These are phyloP conservation scores for Pachydiplax longipennis DNA, from an alignment of 2,888 invertebrate genomes.

Conservation along the genomic window DNA sequence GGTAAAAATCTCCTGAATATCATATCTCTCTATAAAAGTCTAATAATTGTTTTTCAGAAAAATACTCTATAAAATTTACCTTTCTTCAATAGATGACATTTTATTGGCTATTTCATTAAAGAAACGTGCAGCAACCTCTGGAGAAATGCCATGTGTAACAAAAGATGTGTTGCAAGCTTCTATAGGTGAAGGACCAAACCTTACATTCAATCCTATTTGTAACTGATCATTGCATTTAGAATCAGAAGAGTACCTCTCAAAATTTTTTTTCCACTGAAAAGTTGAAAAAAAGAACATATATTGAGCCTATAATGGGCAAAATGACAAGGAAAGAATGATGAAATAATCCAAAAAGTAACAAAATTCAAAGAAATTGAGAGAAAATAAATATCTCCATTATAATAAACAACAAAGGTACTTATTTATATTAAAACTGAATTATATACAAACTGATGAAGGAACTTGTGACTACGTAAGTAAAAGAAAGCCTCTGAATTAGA, in stretches of 20 bases:
- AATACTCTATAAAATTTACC: background rate
- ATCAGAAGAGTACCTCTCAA: constrained; percentile 56
- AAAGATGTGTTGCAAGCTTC: constrained; percentile 15
- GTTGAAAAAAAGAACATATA: constrained; percentile 59
- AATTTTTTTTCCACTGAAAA: constrained; percentile 65
- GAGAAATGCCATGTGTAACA: background rate
- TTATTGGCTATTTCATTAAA: background rate
- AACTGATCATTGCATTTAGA: constrained; percentile 56
- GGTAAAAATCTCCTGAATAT: too few species aligned
- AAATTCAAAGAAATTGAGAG: too few species aligned
- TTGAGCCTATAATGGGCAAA: constrained; percentile 44
- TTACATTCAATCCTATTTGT: background rate
- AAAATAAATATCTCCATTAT: too few species aligned
- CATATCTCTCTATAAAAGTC: too few species aligned
- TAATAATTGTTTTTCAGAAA: too few species aligned
- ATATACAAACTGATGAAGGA: too few species aligned
- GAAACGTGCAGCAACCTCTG: background rate
- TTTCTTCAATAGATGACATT: constrained; percentile 1
- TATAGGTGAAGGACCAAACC: background rate
- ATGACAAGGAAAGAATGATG: background rate
- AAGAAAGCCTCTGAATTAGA: too few species aligned
- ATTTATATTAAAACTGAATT: too few species aligned
- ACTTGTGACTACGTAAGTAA: too few species aligned
- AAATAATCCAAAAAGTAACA: too few species aligned
- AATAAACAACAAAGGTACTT: too few species aligned